Percentiles rank a stretch among this genome's conserved stretches.
Evolutionary conservation across 2,888 invertebrate genomes (phyloP).

Genomic region (Callinectes sapidus): DNA sequence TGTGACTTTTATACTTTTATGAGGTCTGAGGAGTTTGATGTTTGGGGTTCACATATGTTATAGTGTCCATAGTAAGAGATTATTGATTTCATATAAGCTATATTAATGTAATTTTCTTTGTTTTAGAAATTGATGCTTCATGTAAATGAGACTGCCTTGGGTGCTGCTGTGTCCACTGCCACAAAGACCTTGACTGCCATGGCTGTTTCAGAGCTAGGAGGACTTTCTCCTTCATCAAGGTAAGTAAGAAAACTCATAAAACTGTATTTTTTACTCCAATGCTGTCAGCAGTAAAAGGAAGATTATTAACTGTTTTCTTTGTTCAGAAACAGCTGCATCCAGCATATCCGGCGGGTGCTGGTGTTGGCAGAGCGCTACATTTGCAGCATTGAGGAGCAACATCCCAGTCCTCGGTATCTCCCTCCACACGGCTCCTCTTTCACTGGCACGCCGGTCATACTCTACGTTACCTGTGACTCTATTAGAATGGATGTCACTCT

Average conservation of each 20-base stretch:
- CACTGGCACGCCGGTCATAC: slow-evolving; percentile 76
- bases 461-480: slow-evolving; percentile 76
- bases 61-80: neutral
- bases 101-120: neutral
- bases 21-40: neutral
- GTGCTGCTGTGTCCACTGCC: slow-evolving; percentile 74
- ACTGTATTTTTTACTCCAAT: neutral
- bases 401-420: slow-evolving; percentile 76
- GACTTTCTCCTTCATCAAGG: slow-evolving; percentile 76
- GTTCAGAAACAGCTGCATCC: slow-evolving; percentile 73
- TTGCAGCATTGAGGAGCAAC: slow-evolving; percentile 76
- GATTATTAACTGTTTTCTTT: neutral
- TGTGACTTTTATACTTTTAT: neutral
- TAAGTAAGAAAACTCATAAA: slow-evolving; percentile 74
- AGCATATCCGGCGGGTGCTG: slow-evolving; percentile 77
- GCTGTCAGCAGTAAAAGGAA: neutral
- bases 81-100: neutral
- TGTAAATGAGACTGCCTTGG: slow-evolving; percentile 68
- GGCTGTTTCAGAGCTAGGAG: slow-evolving; percentile 76
- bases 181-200: slow-evolving; percentile 76
- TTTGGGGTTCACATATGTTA: too few relatives aligned
- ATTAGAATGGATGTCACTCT: slow-evolving; percentile 75
- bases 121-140: slow-evolving; percentile 66
- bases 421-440: slow-evolving; percentile 78
- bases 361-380: slow-evolving; percentile 77